Evolutionary conservation across 2,113 vertebrate species (phyloP).

Genomic region (Oncorhynchus gorbuscha): DNA sequence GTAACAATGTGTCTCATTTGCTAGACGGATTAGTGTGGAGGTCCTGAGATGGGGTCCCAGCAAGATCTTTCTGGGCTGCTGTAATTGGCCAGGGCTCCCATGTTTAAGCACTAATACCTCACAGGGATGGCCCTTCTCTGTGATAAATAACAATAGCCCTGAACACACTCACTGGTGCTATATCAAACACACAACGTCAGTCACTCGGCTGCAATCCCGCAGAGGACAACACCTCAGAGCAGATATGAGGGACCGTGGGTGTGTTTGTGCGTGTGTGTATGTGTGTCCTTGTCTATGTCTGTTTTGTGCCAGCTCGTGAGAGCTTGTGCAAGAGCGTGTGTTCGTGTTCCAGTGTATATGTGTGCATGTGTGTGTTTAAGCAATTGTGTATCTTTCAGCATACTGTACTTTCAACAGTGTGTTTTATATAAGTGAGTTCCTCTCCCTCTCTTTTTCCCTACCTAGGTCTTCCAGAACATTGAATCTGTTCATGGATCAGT

Average conservation of each 20-base stretch:
- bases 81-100: slow-evolving; percentile 1
- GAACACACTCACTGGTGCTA: not conserved
- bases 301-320: no score
- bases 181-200: slow-evolving; percentile 15
- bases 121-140: not conserved
- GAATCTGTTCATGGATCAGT: no score
- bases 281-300: no score
- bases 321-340: not conserved
- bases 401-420: not conserved
- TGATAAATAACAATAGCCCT: slow-evolving; percentile 16
- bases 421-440: no score
- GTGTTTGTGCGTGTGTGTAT: no score
- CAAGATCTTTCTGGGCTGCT: not conserved
- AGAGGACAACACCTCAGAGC: no score
- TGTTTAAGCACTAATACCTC: slow-evolving; percentile 1
- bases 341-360: not conserved
- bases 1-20: no score
- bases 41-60: not conserved
- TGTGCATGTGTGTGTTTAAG: not conserved
- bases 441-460: no score
- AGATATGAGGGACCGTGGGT: no score
- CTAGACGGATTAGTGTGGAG: no score
- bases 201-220: slow-evolving; percentile 7
- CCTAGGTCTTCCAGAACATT: no score
- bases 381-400: not conserved